Percentiles rank a stretch among this genome's conserved stretches.
Evolutionary conservation across 92 coral and sea anemone genomes (phyloP).

Genomic region (Zoanthus sansibaricus): DNA sequence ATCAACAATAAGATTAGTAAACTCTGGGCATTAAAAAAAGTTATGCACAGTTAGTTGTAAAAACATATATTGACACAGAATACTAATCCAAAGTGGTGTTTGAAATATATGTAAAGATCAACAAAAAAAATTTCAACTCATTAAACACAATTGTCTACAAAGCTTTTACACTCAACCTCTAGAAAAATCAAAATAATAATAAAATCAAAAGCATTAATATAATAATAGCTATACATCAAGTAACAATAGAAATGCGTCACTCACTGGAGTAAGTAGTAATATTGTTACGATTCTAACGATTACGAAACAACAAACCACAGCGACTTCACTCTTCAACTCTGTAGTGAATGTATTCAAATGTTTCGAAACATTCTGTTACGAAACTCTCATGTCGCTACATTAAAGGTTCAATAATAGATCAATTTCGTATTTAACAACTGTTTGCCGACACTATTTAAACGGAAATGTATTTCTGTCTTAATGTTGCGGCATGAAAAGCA

Average conservation of each 20-base stretch:
- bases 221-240: not conserved
- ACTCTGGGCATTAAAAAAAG: not conserved
- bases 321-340: not conserved
- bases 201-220: not conserved
- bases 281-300: conserved; percentile 5
- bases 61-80: not conserved
- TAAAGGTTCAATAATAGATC: not conserved
- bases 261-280: not conserved
- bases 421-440: not conserved
- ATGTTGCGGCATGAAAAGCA: not conserved
- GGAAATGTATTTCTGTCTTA: not conserved
- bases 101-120: not conserved
- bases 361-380: conserved; percentile 42
- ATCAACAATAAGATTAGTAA: not conserved
- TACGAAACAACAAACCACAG: conserved; percentile 25
- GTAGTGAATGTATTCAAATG: not conserved
- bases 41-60: not conserved
- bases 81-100: not conserved
- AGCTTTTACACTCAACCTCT: not conserved
- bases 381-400: not conserved
- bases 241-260: not conserved
- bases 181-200: not conserved
- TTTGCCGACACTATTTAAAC: not conserved
- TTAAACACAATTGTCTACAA: not conserved
- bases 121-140: not conserved